Base-by-base conservation (phyloP, 2,113 vertebrate species). In the Sylvia atricapilla region DNA sequence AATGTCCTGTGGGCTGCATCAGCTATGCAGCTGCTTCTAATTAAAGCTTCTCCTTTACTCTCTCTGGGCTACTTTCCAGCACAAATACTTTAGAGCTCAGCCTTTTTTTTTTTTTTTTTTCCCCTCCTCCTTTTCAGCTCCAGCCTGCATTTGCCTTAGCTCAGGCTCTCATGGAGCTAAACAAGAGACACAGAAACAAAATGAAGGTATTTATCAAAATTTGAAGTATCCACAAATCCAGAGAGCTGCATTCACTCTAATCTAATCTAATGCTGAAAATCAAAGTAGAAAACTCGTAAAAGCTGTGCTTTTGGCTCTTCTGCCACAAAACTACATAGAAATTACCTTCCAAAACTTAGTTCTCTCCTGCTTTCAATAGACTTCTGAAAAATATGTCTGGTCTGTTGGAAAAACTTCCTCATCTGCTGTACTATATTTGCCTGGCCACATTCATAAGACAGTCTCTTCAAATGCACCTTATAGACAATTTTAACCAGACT, bases 41-140 rank as follows among this genome's bases (percentile, higher is more conserved):
- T 98, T 98, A 98, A 97, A 98, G 96, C 96, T 96, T 96, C 97
- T 98, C 96, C 97, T 98, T 98, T 98, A 97, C 98, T 97, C 97
- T 97, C 97, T 97, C 97, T 97, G 97, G 98, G 98, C 98, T 97
- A 69, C 92, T 96, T 98, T 98, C 98, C 98, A 98, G 97, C 95
- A 97, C 96, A 97, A 98, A 98, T 98, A 98, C 97, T 98, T 98
- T 95, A 96, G 96, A 98, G 97, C 97, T 97, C 97, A 97, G 84
- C 69, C 80, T 95, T 49, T 93, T 97, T 95, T 88, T 95, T 90
- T 94, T 94, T 96, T 58, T 93, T 33, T 96, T 93, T 76, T 90
- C 4, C 41, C 35, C 74, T 50, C 77, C 94, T 92, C 91, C 96
- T 97, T 96, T 68, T 74, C 87, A 96, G 96, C 94, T 95, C 94